Evolutionary conservation across 2,888 invertebrate species (phyloP).

Genomic region (Oscheius sp.): DNA sequence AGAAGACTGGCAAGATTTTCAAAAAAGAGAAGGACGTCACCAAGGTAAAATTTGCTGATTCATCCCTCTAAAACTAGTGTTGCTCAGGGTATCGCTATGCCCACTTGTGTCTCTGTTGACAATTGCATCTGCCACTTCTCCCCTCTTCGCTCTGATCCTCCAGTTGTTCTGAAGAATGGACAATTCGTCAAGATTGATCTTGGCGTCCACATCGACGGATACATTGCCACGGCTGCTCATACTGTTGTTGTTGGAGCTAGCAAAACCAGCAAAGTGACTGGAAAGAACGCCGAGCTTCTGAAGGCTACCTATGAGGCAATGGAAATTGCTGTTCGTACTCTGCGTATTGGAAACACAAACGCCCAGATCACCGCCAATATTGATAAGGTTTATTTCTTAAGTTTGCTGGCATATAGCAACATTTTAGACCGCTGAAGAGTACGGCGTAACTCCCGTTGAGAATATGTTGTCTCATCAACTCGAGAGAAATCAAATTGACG

Average conservation of each 20-base stretch:
- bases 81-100: conserved; percentile 85
- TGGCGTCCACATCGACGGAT: conserved; percentile 96
- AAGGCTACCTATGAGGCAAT: conserved; percentile 94
- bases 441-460: conserved; percentile 96
- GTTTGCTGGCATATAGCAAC: background rate
- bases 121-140: conserved; percentile 99
- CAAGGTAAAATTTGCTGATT: conserved; percentile 78
- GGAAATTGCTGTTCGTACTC: conserved; percentile 91
- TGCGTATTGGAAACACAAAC: conserved; percentile 83
- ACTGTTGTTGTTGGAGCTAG: conserved; percentile 88
- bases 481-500: conserved; percentile 82
- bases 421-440: conserved; percentile 82
- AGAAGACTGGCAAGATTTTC: conserved; percentile 94
- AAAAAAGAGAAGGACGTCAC: conserved; percentile 98
- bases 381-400: conserved; percentile 49
- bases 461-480: conserved; percentile 86
- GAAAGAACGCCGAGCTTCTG: conserved; percentile 91
- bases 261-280: conserved; percentile 80
- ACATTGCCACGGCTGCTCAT: conserved; percentile 97
- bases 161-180: conserved; percentile 78
- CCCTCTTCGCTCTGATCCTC: conserved; percentile 89
- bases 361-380: conserved; percentile 68
- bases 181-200: conserved; percentile 94
- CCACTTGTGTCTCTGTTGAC: conserved; percentile 97
- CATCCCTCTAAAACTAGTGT: conserved; percentile 5